A percentile compares a stretch with the other conserved stretches of the same genome.
Evolutionary conservation across 2,888 invertebrate species (phyloP).

Genomic region (Hipparchia semele): DNA sequence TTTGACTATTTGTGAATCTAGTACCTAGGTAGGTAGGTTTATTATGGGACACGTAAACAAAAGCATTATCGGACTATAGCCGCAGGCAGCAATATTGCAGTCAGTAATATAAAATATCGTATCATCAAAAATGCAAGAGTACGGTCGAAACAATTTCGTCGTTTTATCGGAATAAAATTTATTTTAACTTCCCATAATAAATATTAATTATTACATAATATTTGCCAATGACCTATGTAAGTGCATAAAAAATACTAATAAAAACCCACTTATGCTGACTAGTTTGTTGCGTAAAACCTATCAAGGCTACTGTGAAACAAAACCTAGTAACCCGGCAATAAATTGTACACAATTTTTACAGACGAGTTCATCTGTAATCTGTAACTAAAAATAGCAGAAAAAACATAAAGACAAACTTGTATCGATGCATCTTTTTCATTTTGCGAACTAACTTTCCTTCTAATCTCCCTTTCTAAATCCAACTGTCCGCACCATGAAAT

Average conservation of each 20-base stretch:
- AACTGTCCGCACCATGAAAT: too few relatives aligned
- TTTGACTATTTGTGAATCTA: too few relatives aligned
- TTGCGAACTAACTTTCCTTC: too few relatives aligned
- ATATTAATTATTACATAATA: not conserved
- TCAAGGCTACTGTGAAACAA: not conserved
- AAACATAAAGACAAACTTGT: too few relatives aligned
- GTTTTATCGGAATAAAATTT: not conserved
- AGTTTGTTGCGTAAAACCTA: not conserved
- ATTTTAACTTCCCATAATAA: not conserved
- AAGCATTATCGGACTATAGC: conserved; percentile 10
- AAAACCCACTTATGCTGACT: not conserved
- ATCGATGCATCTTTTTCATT: too few relatives aligned
- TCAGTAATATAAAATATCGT: conserved; percentile 35
- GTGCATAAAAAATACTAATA: not conserved
- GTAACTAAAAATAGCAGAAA: too few relatives aligned
- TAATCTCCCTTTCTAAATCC: too few relatives aligned
- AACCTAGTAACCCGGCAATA: not conserved
- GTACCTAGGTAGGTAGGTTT: not conserved
- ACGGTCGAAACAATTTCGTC: not conserved
- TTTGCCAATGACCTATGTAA: not conserved
- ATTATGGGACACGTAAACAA: conserved; percentile 41
- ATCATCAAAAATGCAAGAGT: conserved; percentile 27
- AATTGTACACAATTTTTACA: too few relatives aligned
- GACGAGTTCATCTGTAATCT: too few relatives aligned
- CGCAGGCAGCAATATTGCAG: conserved; percentile 27